Evolutionary conservation across 1,140 invertebrate genomes (phyloP), one percentile per base, ranked within the genome.

Genomic region (Prorops nasuta): DNA sequence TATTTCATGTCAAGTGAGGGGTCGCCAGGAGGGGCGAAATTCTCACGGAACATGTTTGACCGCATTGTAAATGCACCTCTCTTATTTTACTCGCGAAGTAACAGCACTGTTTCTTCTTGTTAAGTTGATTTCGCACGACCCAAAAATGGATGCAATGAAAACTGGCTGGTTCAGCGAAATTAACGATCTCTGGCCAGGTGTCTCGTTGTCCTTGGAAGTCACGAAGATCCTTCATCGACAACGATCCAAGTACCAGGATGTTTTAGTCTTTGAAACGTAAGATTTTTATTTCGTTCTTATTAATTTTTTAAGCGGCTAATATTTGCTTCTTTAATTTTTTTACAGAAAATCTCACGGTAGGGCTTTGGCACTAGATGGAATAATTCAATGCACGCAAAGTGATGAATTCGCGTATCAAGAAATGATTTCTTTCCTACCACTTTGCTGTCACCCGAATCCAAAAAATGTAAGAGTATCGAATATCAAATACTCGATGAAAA

Each of bases 361-460:
- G 71, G 91, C 90, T 28, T 72, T 99, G 8, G 86, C 98, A 8
- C 76, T 99, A 12, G 97, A 99, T 80, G 94, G 94, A 32, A 92
- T 97, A 4, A 97, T 99, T 62, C 97, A 99, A 72, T 96, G 92
- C 59, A 96, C 96, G 2, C 90, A 98, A 71, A 83, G 83, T 53
- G 97, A 99, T 83, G 97, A 99, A 77, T 97, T 94, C 73, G 86
- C 94, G 0, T 99, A 99, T 74, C 96, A 98, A 78, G 97, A 99
- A 81, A 98, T 98, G 95, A 92, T 99, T 54, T 84, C 94, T 2
- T 96, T 96, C 79, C 67, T 99, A 19, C 94, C 97, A 0, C 71
- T 98, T 0, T 95, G 91, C 67, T 87, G 83, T 58, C 96, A 99
- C 79, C 86, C 90, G 2, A 87, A 90, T 69, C 96, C 97, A 0